phyloP scores from a whole-genome alignment of 1,140 invertebrate species.

The Hormaphis cornu region DNA sequence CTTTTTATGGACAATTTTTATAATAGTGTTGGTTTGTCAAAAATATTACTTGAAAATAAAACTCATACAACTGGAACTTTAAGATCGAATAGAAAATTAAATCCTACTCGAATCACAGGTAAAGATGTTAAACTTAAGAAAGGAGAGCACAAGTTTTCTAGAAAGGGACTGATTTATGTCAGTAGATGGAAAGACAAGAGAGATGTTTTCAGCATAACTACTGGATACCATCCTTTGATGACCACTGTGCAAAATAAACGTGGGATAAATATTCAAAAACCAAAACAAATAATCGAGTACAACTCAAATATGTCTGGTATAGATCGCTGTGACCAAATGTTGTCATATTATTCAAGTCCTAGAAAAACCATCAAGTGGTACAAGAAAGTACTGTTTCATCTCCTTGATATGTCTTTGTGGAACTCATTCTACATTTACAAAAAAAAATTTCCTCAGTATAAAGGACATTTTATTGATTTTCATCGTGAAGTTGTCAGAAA shows the following conservation, averaged over 20 bases:
- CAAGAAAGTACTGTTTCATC: constrained; percentile 11
- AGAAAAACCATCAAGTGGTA: constrained; percentile 25
- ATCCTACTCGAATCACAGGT: constrained; percentile 43
- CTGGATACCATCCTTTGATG: background rate
- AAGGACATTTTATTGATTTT: background rate
- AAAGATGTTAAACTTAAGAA: constrained; percentile 45
- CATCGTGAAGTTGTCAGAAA: background rate
- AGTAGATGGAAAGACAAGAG: constrained; percentile 44
- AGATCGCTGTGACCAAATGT: constrained; percentile 27
- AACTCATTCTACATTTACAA: background rate
- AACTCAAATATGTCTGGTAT: constrained; percentile 20
- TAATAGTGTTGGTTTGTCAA: constrained; percentile 41
- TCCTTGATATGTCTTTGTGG: background rate
- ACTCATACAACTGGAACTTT: constrained; percentile 24
- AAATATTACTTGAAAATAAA: background rate
- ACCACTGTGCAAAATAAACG: background rate
- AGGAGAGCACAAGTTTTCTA: constrained; percentile 39
- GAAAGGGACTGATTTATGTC: constrained; percentile 42
- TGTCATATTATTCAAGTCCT: constrained; percentile 7
- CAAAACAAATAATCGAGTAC: background rate
- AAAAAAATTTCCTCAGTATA: background rate
- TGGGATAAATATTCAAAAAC: background rate
- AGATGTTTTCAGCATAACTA: constrained; percentile 37
- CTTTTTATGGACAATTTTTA: constrained; percentile 39
- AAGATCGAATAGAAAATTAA: constrained; percentile 33